phyloP scores from a whole-genome alignment of 2,797 vertebrate species.

The Allobates femoralis region DNA sequence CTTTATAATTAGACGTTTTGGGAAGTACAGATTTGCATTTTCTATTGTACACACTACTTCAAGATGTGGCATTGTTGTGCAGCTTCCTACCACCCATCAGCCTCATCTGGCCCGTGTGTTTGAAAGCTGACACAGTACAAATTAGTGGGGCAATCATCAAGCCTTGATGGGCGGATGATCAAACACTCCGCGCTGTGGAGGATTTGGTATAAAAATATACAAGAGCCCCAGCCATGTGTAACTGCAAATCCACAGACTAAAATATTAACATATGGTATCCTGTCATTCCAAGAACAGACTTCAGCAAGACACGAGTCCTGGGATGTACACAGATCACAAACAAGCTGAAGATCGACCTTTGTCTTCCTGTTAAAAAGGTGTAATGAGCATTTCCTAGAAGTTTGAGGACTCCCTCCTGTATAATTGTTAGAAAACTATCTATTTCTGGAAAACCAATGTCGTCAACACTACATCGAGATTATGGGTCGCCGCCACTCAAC shows the following conservation, averaged over 20 bases:
- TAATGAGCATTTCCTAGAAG: background rate
- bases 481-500: no score
- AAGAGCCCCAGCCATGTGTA: conserved; percentile 57
- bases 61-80: conserved; percentile 29
- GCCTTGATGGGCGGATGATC: conserved; percentile 55
- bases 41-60: conserved; percentile 15
- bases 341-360: background rate
- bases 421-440: no score
- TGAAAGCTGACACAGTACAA: conserved; percentile 52
- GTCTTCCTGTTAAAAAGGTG: background rate
- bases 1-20: conserved; percentile 31
- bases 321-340: background rate
- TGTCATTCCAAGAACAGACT: conserved; percentile 52
- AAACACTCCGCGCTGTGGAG: conserved; percentile 48
- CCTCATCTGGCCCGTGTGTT: conserved; percentile 36
- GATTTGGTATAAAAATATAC: conserved; percentile 59
- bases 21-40: conserved; percentile 31
- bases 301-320: background rate
- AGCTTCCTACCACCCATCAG: conserved; percentile 44
- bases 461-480: no score
- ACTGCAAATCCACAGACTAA: conserved; percentile 57
- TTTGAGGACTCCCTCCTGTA: no score
- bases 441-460: no score
- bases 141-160: conserved; percentile 57
- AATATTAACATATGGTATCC: conserved; percentile 67